Evolutionary conservation across 2,797 vertebrate genomes (phyloP).

Genomic region (Xiphophorus birchmanni): DNA sequence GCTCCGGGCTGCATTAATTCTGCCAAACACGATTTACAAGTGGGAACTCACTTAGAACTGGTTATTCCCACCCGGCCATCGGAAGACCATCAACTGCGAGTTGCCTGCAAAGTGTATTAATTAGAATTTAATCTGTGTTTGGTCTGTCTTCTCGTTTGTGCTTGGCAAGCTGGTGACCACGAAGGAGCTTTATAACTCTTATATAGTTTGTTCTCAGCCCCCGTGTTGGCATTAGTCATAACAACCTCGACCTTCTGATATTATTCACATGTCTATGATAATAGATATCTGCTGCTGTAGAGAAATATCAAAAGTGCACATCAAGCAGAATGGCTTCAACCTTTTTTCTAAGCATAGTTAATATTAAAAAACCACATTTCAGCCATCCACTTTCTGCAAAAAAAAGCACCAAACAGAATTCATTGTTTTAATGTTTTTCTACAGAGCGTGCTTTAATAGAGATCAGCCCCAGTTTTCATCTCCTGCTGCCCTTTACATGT

Average conservation of each 20-base stretch:
- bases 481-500: neutral
- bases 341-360: slow-evolving; percentile 35
- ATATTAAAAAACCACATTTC: slow-evolving; percentile 37
- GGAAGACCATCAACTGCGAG: slow-evolving; percentile 15
- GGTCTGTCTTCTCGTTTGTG: slow-evolving; percentile 28
- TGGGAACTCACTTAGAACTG: slow-evolving; percentile 6
- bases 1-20: slow-evolving; percentile 10
- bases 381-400: slow-evolving; percentile 33
- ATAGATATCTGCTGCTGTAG: slow-evolving; percentile 32
- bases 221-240: slow-evolving; percentile 31
- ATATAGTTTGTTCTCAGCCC: slow-evolving; percentile 39
- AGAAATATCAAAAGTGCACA: slow-evolving; percentile 50
- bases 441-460: slow-evolving; percentile 15
- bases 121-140: slow-evolving; percentile 32
- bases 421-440: slow-evolving; percentile 35
- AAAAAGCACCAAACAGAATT: slow-evolving; percentile 27
- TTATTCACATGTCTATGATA: slow-evolving; percentile 38
- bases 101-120: slow-evolving; percentile 28
- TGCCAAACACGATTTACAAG: slow-evolving; percentile 28
- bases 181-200: slow-evolving; percentile 34
- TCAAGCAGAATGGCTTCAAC: slow-evolving; percentile 8
- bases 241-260: slow-evolving; percentile 12
- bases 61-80: neutral
- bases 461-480: slow-evolving; percentile 3
- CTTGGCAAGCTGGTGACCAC: slow-evolving; percentile 9